These are phyloP conservation scores for Hydropsyche betteni DNA, from an alignment of 2,888 invertebrate species.

Conservation along the genomic window DNA sequence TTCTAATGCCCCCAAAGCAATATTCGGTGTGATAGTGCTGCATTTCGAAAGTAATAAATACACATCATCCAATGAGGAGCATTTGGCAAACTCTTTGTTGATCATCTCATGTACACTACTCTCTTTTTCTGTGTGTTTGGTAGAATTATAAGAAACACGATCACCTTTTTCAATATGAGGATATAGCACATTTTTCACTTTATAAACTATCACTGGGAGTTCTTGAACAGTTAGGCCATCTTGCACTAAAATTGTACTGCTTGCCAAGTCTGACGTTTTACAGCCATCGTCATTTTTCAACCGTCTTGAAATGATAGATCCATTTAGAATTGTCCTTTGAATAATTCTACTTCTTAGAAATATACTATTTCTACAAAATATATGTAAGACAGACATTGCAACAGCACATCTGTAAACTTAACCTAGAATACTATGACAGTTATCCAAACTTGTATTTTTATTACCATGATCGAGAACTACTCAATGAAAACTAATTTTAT, in stretches of 20 bases:
- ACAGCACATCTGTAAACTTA: not conserved
- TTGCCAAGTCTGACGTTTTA: constrained; percentile 41
- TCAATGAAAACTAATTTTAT: no score
- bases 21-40: constrained; percentile 64
- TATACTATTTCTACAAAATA: not conserved
- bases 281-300: constrained; percentile 35
- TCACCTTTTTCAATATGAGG: constrained; percentile 51
- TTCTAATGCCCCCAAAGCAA: constrained; percentile 64
- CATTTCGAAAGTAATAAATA: constrained; percentile 64
- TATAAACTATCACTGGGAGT: constrained; percentile 71
- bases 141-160: constrained; percentile 29
- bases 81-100: constrained; percentile 63
- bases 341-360: not conserved
- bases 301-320: not conserved
- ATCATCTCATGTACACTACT: constrained; percentile 60
- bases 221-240: constrained; percentile 75
- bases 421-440: not conserved
- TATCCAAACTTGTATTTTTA: no score
- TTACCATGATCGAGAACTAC: no score
- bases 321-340: not conserved
- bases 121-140: constrained; percentile 54
- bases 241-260: constrained; percentile 63
- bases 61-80: constrained; percentile 61
- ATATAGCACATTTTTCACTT: constrained; percentile 60
- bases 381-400: constrained; percentile 18